These are phyloP conservation scores for Etheostoma spectabile DNA, from an alignment of 2,113 vertebrate genomes.

Conservation along the genomic window DNA sequence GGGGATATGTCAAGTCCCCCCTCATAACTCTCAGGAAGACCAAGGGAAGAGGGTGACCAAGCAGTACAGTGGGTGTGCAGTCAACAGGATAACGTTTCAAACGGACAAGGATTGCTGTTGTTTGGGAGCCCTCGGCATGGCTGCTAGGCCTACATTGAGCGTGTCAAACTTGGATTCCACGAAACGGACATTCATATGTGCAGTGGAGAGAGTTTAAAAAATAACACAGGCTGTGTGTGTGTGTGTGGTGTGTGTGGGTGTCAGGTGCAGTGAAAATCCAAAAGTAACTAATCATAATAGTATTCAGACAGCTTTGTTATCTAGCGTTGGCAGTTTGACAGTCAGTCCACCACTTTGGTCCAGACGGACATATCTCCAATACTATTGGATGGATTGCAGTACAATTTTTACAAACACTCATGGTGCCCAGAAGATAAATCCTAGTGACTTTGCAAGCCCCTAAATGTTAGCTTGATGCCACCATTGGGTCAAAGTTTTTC, in stretches of 20 bases:
- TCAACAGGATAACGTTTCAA: slow-evolving; percentile 40
- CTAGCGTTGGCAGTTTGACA: too few species aligned
- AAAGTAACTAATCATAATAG: not conserved
- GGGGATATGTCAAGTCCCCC: slow-evolving; percentile 39
- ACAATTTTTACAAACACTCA: too few species aligned
- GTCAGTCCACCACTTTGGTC: too few species aligned
- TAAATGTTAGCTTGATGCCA: too few species aligned
- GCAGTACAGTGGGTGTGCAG: slow-evolving; percentile 17
- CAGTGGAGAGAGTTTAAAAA: not conserved
- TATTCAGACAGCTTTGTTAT: too few species aligned
- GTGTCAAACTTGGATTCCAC: slow-evolving; percentile 15
- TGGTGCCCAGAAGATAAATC: too few species aligned
- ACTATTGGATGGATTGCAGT: too few species aligned
- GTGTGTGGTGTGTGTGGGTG: too few species aligned
- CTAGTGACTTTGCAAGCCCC: too few species aligned
- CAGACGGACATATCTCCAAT: too few species aligned
- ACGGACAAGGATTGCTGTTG: slow-evolving; percentile 34
- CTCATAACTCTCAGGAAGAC: slow-evolving; percentile 32
- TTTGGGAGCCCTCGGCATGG: slow-evolving; percentile 43
- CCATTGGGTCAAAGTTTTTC: too few species aligned
- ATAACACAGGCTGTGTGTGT: not conserved
- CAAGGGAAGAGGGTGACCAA: slow-evolving; percentile 25
- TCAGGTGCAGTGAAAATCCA: not conserved
- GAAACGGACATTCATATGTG: slow-evolving; percentile 12
- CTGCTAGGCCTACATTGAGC: slow-evolving; percentile 23